A percentile compares a stretch with the other conserved stretches of the same genome.
Conservation (phyloP, 2,888 invertebrate genomes). For the Protodeltote pygarga region DNA sequence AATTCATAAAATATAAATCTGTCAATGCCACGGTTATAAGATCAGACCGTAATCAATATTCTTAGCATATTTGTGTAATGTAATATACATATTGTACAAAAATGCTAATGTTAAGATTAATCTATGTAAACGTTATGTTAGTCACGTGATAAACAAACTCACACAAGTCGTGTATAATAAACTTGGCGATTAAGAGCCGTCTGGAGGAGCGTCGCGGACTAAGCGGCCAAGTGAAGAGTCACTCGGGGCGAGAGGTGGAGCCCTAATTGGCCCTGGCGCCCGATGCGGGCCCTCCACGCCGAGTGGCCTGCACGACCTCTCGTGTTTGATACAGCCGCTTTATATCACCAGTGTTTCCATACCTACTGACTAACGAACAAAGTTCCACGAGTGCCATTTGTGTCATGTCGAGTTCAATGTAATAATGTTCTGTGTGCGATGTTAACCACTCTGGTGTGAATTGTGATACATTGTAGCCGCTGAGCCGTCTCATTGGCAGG, state of each 20-base stretch:
- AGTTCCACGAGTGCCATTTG: conserved; percentile 17
- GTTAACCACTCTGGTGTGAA: too few species aligned
- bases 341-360: conserved; percentile 21
- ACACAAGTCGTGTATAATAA: conserved; percentile 39
- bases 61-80: conserved; percentile 12
- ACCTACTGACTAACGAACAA: conserved; percentile 23
- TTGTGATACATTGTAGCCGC: not conserved
- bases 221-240: conserved; percentile 51
- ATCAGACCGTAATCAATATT: conserved; percentile 15
- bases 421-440: conserved; percentile 8
- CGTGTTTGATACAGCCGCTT: conserved; percentile 47
- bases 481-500: not conserved
- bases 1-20: conserved; percentile 26
- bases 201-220: conserved; percentile 34
- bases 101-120: too few species aligned
- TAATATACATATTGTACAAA: conserved; percentile 11
- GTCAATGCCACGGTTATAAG: conserved; percentile 6
- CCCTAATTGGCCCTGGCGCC: conserved; percentile 57
- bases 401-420: conserved; percentile 5
- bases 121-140: too few species aligned
- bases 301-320: conserved; percentile 39
- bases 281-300: conserved; percentile 47
- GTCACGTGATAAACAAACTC: too few species aligned
- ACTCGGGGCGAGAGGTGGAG: conserved; percentile 37
- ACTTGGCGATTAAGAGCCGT: conserved; percentile 39